A percentile compares a stretch with the other conserved stretches of the same genome.
Conservation (phyloP, 2,888 invertebrate genomes). For the Perdita meconis region DNA sequence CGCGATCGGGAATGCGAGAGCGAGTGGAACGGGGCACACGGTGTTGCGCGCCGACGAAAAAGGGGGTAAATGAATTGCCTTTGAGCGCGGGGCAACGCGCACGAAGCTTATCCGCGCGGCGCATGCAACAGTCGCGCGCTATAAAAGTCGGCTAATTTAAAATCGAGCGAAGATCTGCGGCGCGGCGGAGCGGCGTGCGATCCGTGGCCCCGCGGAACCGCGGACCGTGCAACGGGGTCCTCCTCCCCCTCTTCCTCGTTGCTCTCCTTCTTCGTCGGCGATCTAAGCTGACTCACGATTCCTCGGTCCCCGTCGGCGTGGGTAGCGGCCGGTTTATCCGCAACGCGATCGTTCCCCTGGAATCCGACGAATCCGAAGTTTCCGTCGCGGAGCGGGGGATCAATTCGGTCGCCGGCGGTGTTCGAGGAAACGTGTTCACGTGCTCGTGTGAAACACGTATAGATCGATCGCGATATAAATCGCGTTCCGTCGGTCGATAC, state of each 20-base stretch:
- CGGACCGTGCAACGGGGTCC: slow-evolving; percentile 20
- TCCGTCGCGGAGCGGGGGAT: slow-evolving; percentile 29
- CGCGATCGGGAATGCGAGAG: slow-evolving; percentile 8
- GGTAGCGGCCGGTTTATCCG: slow-evolving; percentile 54
- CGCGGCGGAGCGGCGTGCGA: slow-evolving; percentile 77
- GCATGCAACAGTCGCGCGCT: slow-evolving; percentile 77
- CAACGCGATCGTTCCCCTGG: slow-evolving; percentile 49
- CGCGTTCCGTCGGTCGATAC: slow-evolving; percentile 22
- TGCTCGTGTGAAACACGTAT: slow-evolving; percentile 45
- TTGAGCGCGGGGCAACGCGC: slow-evolving; percentile 64
- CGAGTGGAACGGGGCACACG: slow-evolving; percentile 20
- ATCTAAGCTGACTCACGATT: slow-evolving; percentile 79
- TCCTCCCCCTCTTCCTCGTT: no score
- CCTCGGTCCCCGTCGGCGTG: slow-evolving; percentile 54
- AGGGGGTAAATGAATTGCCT: slow-evolving; percentile 73
- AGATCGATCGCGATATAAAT: slow-evolving; percentile 39
- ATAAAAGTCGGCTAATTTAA: slow-evolving; percentile 80
- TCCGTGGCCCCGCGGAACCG: slow-evolving; percentile 53
- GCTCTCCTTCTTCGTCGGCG: no score
- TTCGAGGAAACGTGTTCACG: slow-evolving; percentile 37
- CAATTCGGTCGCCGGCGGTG: slow-evolving; percentile 26
- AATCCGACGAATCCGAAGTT: slow-evolving; percentile 53
- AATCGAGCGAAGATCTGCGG: slow-evolving; percentile 78
- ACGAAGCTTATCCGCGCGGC: slow-evolving; percentile 75
- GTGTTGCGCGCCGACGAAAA: slow-evolving; percentile 48